phyloP scores from a whole-genome alignment of 2,113 vertebrate genomes.

The Tamias sibiricus region DNA sequence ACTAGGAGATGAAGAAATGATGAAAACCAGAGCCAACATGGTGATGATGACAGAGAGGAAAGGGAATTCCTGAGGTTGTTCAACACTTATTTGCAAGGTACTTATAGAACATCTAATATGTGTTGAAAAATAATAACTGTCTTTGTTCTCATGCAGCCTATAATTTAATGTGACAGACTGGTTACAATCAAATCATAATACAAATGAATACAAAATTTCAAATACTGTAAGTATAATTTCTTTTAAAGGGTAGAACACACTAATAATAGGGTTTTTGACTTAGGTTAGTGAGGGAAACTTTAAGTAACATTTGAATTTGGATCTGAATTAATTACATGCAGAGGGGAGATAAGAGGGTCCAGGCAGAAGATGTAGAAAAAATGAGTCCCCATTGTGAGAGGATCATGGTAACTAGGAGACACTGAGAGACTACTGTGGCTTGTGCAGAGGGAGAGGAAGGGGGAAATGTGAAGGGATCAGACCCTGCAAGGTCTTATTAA shows the following conservation, averaged over 20 bases:
- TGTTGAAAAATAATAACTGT: not conserved
- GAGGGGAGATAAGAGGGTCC: not conserved
- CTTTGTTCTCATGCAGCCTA: not conserved
- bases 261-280: not conserved
- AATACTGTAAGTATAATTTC: not conserved
- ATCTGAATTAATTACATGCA: not conserved
- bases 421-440: not conserved
- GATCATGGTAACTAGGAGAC: not conserved
- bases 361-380: not conserved
- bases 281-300: not conserved
- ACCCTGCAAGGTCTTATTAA: not conserved
- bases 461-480: not conserved
- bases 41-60: not conserved
- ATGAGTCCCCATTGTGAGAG: not conserved
- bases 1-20: not conserved
- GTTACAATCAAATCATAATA: not conserved
- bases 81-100: not conserved
- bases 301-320: not conserved
- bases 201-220: not conserved
- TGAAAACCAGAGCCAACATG: not conserved
- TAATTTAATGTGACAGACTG: not conserved
- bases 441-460: rapidly evolving
- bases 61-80: not conserved
- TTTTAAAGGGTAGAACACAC: not conserved
- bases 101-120: not conserved